phyloP scores from a whole-genome alignment of 92 coral and sea anemone species.

The Phenganax subtilis region DNA sequence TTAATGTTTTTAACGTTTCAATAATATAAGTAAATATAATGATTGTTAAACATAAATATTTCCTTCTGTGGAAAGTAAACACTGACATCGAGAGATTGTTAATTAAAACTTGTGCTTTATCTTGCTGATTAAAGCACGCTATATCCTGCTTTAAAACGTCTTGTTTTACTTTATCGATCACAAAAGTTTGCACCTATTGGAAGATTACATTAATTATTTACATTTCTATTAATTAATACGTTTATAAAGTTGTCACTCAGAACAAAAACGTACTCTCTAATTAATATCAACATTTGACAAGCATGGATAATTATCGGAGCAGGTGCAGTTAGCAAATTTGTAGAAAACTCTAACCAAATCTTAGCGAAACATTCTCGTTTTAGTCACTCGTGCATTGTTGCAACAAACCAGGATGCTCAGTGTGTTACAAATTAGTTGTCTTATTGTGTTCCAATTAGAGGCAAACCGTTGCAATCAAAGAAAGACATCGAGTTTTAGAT shows the following conservation, averaged over 20 bases:
- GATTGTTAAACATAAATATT: no score
- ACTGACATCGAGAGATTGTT: no score
- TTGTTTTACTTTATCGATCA: no score
- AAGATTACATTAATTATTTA: neutral
- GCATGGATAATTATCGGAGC: neutral
- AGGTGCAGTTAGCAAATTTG: neutral
- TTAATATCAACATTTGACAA: neutral
- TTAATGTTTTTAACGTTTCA: neutral
- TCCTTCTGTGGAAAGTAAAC: no score
- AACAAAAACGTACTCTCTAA: neutral
- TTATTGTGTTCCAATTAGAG: neutral
- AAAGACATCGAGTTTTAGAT: neutral
- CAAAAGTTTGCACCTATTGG: no score
- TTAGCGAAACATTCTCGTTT: no score
- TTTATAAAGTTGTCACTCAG: neutral
- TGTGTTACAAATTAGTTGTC: neutral
- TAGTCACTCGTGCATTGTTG: neutral
- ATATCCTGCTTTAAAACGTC: no score
- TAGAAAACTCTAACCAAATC: no score
- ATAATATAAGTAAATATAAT: no score
- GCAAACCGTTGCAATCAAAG: neutral
- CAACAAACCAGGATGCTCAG: neutral
- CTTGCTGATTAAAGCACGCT: no score
- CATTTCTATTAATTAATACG: slow-evolving; percentile 1
- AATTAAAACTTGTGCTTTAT: no score